A percentile compares a stretch with the other conserved stretches of the same genome.
Evolutionary conservation across 1,140 invertebrate genomes (phyloP).

Genomic region (Orchestia grillus): DNA sequence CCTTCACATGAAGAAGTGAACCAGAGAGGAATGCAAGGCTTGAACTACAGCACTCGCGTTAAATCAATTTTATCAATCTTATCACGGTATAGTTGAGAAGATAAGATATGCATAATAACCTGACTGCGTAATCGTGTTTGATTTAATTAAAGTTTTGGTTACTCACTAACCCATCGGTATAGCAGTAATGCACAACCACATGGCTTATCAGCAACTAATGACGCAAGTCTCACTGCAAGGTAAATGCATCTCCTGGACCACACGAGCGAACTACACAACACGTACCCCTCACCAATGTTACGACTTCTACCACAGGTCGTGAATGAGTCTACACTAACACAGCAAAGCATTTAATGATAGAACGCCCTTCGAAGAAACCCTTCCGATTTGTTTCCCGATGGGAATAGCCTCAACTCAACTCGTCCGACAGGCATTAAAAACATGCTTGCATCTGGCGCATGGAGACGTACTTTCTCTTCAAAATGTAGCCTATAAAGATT

Average conservation of each 20-base stretch:
- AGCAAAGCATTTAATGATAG: not conserved
- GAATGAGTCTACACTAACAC: not conserved
- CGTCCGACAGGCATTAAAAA: no score
- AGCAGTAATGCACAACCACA: not conserved
- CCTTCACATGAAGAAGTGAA: not conserved
- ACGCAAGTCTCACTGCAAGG: not conserved
- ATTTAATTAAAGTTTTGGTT: not conserved
- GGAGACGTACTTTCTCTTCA: no score
- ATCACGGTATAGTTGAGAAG: not conserved
- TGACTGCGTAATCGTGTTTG: not conserved
- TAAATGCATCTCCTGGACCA: not conserved
- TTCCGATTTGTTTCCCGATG: not conserved
- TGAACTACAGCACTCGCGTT: not conserved
- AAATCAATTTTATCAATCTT: not conserved
- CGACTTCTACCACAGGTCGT: not conserved
- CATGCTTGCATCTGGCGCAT: no score
- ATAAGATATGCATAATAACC: not conserved
- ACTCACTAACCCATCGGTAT: not conserved
- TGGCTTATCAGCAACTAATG: not conserved
- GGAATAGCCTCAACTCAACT: not conserved
- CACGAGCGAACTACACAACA: not conserved
- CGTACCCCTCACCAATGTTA: not conserved
- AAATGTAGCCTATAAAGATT: no score
- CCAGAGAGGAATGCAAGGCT: not conserved
- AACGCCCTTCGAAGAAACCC: not conserved